Evolutionary conservation across 2,797 vertebrate species (phyloP).

Genomic region (Coilia nasus): DNA sequence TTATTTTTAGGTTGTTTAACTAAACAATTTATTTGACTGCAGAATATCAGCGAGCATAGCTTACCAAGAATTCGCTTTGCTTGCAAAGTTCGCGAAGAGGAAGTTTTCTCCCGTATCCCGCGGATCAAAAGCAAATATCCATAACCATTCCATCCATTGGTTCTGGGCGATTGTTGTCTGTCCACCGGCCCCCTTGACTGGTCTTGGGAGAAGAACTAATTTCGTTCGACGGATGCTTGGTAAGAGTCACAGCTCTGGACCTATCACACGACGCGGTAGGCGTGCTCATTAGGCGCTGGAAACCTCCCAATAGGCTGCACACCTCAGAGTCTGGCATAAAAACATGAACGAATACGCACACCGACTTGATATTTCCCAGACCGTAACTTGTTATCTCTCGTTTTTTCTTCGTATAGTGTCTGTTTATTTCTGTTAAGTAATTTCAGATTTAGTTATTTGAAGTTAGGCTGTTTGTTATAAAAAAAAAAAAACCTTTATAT

Average conservation of each 20-base stretch:
- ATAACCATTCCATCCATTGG: not conserved
- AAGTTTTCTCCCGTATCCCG: not conserved
- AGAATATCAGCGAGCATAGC: constrained; percentile 25
- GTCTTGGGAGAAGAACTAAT: constrained; percentile 46
- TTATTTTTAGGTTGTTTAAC: not conserved
- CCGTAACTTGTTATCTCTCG: not conserved
- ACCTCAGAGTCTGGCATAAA: not conserved
- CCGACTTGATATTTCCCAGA: not conserved
- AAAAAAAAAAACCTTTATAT: too few relatives aligned
- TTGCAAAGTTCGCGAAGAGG: constrained; percentile 27
- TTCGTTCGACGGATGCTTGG: constrained; percentile 33
- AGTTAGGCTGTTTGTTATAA: too few relatives aligned
- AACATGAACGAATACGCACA: not conserved
- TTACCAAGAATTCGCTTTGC: constrained; percentile 28
- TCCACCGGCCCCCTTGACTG: constrained; percentile 34
- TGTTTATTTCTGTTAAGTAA: not conserved
- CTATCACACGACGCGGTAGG: constrained; percentile 48
- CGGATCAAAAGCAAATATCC: constrained; percentile 10
- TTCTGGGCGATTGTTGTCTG: constrained; percentile 21
- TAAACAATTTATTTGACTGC: not conserved
- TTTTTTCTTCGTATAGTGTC: not conserved
- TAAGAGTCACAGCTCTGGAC: constrained; percentile 38
- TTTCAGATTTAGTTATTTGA: not conserved
- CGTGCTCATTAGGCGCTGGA: constrained; percentile 37
- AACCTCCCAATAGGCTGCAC: constrained; percentile 38